A percentile compares a stretch with the other conserved stretches of the same genome.
These are phyloP conservation scores for Ciconia maguari DNA, from an alignment of 2,113 vertebrate species.

Conservation along the genomic window DNA sequence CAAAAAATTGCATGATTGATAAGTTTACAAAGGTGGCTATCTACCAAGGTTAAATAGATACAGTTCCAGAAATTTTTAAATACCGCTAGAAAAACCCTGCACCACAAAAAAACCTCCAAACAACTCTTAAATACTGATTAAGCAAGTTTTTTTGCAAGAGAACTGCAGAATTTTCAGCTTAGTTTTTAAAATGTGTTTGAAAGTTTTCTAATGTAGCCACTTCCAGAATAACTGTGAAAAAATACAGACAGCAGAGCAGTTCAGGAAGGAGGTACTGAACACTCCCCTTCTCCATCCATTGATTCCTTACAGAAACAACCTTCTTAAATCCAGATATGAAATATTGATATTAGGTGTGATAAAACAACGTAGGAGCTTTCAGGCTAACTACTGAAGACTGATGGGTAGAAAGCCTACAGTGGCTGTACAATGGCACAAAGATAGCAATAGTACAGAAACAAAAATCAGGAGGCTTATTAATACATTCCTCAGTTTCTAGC, in stretches of 20 bases:
- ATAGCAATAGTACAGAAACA: neutral
- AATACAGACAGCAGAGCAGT: neutral
- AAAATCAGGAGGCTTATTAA: neutral
- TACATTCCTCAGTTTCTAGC: neutral
- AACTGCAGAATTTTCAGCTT: neutral
- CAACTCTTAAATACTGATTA: neutral
- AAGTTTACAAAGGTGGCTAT: neutral
- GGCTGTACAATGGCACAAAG: neutral
- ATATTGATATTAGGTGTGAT: neutral
- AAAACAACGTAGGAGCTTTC: neutral
- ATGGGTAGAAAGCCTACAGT: neutral
- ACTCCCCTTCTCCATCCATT: neutral
- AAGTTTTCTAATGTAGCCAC: neutral
- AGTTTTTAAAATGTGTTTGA: neutral
- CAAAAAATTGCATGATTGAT: neutral
- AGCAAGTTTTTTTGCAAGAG: neutral
- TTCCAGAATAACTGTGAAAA: neutral
- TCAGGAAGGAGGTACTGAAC: neutral
- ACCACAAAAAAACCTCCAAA: neutral
- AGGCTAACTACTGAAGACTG: neutral
- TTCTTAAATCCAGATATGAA: neutral
- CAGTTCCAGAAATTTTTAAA: neutral
- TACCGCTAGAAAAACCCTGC: neutral
- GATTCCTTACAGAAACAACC: neutral
- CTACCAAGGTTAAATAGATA: neutral